Conservation (phyloP, 2,797 vertebrate genomes). For the Prionace glauca region DNA sequence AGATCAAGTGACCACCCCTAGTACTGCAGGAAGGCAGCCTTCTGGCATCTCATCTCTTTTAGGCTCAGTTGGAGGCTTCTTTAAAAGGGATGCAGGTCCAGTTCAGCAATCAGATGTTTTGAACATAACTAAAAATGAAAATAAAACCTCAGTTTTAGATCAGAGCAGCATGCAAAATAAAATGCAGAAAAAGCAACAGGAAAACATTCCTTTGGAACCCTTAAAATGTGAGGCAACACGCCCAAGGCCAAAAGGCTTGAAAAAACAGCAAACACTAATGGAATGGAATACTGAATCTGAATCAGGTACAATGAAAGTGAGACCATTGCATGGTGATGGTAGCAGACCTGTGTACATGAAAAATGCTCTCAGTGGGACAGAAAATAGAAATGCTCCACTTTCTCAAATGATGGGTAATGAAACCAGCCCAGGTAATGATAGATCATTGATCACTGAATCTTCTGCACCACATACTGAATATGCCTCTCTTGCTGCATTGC, state of each 20-base stretch:
- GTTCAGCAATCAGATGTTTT: conserved; percentile 42
- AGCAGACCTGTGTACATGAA: not conserved
- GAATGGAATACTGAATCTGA: conserved; percentile 28
- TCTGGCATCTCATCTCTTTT: conserved; percentile 68
- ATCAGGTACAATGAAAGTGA: not conserved
- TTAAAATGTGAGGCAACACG: conserved; percentile 42
- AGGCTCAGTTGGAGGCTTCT: conserved; percentile 74
- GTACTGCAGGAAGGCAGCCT: conserved; percentile 57
- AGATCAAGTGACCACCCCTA: conserved; percentile 45
- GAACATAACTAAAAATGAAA: not conserved
- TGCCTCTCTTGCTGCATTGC: not conserved
- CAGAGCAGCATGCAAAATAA: not conserved
- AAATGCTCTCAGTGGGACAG: not conserved
- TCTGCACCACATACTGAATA: not conserved
- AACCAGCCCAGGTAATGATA: not conserved
- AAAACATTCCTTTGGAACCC: conserved; percentile 46
- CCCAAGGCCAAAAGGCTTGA: conserved; percentile 51
- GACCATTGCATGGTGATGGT: too few relatives aligned
- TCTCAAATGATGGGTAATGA: not conserved
- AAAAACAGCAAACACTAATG: conserved; percentile 54
- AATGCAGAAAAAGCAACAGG: conserved; percentile 37
- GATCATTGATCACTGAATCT: not conserved
- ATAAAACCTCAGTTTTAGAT: conserved; percentile 9
- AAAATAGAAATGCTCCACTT: not conserved
- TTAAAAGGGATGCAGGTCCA: conserved; percentile 61